Evolutionary conservation across 2,113 vertebrate species (phyloP).

Genomic region (Conger conger): DNA sequence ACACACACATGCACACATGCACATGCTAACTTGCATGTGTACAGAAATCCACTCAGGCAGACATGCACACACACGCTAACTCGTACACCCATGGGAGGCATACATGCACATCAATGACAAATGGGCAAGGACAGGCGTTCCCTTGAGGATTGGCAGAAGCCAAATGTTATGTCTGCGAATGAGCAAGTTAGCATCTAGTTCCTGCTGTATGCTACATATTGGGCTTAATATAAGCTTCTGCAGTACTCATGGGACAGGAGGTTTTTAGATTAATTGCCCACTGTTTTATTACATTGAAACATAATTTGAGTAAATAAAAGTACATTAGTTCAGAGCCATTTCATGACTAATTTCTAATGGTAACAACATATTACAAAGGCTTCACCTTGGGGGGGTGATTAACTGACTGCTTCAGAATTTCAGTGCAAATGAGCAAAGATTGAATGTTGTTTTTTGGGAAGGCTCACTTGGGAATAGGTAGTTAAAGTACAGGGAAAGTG

Average conservation of each 20-base stretch:
- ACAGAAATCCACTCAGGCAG: background rate
- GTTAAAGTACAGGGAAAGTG: too few species aligned
- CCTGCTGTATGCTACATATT: background rate
- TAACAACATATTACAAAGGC: background rate
- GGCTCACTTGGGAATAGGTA: background rate
- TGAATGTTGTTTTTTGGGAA: background rate
- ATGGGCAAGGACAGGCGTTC: background rate
- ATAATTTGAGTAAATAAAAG: background rate
- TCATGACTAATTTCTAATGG: background rate
- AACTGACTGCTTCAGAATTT: background rate
- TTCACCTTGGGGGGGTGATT: background rate
- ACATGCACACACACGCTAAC: background rate
- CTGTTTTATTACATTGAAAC: background rate
- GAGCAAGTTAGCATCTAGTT: background rate
- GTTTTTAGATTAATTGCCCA: background rate
- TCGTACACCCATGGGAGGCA: background rate
- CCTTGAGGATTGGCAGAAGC: background rate
- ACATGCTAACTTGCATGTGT: background rate
- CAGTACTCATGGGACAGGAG: background rate
- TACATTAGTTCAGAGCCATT: background rate
- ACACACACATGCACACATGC: background rate
- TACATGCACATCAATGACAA: background rate
- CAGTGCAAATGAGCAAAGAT: background rate
- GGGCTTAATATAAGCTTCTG: background rate
- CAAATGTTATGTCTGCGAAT: background rate